Evolutionary conservation across 2,888 invertebrate species (phyloP), one percentile per base, ranked within the genome.

Genomic region (Zaprionus bogoriensis): DNA sequence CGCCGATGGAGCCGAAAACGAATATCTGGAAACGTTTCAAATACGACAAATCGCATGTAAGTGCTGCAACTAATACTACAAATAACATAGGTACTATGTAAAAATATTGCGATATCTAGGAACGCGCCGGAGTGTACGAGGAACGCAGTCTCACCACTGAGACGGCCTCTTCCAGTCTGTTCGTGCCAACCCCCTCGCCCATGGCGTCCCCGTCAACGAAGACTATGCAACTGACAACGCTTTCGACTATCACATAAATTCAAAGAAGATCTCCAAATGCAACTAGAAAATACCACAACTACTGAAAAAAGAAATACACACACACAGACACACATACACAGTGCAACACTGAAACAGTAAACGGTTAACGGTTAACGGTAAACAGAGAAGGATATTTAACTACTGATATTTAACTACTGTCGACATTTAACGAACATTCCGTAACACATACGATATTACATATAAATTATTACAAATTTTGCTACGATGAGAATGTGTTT

Each of bases 1-100:
- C 89, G 39, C 89, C 90, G 0, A 88, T 89, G 85, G 90, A 90
- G 62, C 89, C 89, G 64, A 94, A 93, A 79, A 93, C 93, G 6
- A 94, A 93, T 78, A 92, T 94, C 55, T 94, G 94, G 94, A 94
- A 93, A 77, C 93, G 95, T 82, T 93, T 96, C 74, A 96, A 96
- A 91, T 96, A 95, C 86, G 96, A 96, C 84, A 95, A 88, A 57
- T 81, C 88, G 10, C 89, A 90, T 59, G 90, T 90, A 72, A 67
- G 88, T 72, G 22, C 12, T 38, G 10, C 5, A n/a, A 20, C 10
- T 25, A 1, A 19, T 38, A 19, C 19, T 38, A 3, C 5, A 32
- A 12, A 12, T 32, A 27, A n/a, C n/a, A n/a, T n/a, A n/a, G n/a
- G n/a, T 27, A 9, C 10, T 1, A 30, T n/a, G 41, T 27, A 6